Conservation (phyloP, 2,113 vertebrate genomes). For the Furnarius figulus region DNA sequence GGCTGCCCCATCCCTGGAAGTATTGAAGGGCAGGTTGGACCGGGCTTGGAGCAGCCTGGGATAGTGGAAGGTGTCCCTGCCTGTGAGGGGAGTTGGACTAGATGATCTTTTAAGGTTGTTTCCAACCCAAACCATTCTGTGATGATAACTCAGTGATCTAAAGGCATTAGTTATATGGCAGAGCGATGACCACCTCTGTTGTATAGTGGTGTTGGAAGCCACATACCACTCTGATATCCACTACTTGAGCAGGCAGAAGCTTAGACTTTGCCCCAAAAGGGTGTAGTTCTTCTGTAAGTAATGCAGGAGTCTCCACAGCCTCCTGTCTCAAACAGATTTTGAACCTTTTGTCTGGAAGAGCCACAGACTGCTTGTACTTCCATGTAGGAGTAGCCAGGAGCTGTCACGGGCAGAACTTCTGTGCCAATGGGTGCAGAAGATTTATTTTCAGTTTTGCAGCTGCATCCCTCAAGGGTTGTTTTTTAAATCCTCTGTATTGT, state of each 20-base stretch:
- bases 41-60: neutral
- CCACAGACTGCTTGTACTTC: neutral
- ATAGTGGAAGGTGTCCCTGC: neutral
- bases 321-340: neutral
- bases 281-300: neutral
- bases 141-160: neutral
- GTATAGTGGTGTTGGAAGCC: neutral
- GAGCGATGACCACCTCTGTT: neutral
- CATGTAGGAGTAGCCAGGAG: neutral
- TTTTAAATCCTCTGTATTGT: neutral
- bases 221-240: rapidly evolving
- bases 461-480: neutral
- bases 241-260: neutral
- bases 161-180: neutral
- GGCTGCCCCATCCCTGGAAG: neutral
- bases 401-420: neutral
- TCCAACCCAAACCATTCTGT: neutral
- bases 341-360: neutral
- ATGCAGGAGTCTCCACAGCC: neutral
- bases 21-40: neutral
- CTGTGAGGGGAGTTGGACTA: neutral
- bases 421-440: neutral
- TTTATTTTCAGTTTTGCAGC: neutral
- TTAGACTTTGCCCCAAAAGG: neutral
- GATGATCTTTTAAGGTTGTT: neutral